phyloP scores from a whole-genome alignment of 2,113 vertebrate genomes.

The Grus americana region DNA sequence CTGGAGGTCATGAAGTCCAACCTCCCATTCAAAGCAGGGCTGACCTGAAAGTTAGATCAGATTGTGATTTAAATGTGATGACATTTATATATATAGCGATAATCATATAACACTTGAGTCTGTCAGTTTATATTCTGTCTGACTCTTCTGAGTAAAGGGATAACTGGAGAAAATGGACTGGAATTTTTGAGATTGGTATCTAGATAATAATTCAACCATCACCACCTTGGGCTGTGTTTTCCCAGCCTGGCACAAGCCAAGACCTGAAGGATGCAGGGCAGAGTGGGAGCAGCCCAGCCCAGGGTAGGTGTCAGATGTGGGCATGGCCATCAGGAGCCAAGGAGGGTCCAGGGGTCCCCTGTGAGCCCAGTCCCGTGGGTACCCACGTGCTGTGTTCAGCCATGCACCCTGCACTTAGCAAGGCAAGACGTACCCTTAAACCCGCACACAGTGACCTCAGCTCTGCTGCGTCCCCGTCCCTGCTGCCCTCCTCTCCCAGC shows the following conservation, averaged over 20 bases:
- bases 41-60: not conserved
- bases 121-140: not conserved
- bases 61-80: not conserved
- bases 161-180: not conserved
- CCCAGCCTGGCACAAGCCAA: not conserved
- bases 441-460: not conserved
- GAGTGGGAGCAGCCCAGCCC: not conserved
- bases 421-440: not conserved
- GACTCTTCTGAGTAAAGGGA: not conserved
- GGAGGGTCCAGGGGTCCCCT: not conserved
- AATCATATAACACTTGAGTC: not conserved
- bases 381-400: not conserved
- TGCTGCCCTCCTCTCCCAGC: not conserved
- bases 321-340: fast-evolving
- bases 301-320: not conserved
- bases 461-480: not conserved
- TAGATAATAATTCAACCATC: not conserved
- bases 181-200: not conserved
- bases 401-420: not conserved
- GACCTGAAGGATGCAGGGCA: not conserved
- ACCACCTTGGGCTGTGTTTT: not conserved
- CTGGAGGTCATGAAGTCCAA: not conserved
- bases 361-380: fast-evolving
- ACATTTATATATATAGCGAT: not conserved
- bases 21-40: not conserved